Evolutionary conservation across 2,797 vertebrate species (phyloP).

Genomic region (Poeciliopsis gracilis): DNA sequence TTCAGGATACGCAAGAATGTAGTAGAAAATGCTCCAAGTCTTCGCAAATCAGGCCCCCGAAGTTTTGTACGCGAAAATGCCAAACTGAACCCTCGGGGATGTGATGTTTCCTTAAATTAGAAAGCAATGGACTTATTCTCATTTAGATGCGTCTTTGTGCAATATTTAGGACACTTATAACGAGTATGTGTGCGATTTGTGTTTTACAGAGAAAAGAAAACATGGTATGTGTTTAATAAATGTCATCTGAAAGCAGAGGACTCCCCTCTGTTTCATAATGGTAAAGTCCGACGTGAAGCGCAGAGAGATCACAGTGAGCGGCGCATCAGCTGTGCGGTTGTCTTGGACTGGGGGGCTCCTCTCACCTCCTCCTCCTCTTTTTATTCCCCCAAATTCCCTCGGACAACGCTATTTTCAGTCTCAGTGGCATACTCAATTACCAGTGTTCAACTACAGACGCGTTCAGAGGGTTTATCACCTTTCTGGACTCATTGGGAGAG

Average conservation of each 20-base stretch:
- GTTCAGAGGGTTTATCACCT: not conserved
- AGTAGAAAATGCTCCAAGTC: not conserved
- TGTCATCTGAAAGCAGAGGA: fast-evolving
- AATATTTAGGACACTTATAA: not conserved
- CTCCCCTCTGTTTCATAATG: constrained; percentile 39
- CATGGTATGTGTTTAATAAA: not conserved
- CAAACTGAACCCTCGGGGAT: constrained; percentile 11
- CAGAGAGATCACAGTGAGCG: constrained; percentile 40
- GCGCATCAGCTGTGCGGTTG: constrained; percentile 75
- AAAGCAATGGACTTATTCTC: fast-evolving
- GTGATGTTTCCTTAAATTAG: not conserved
- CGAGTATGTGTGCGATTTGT: not conserved
- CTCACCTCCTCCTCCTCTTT: constrained; percentile 28
- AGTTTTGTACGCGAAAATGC: constrained; percentile 31
- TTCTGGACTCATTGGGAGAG: not conserved
- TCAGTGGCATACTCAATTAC: not conserved
- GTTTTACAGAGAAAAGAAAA: not conserved
- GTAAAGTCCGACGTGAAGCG: constrained; percentile 69
- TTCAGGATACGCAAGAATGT: not conserved
- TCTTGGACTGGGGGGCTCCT: constrained; percentile 56
- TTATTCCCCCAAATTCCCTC: constrained; percentile 20
- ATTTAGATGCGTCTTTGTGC: not conserved
- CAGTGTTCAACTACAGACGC: constrained; percentile 1
- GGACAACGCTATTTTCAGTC: constrained; percentile 12
- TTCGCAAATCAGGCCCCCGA: not conserved